phyloP scores from a whole-genome alignment of 2,113 vertebrate genomes.

The Martes martes region DNA sequence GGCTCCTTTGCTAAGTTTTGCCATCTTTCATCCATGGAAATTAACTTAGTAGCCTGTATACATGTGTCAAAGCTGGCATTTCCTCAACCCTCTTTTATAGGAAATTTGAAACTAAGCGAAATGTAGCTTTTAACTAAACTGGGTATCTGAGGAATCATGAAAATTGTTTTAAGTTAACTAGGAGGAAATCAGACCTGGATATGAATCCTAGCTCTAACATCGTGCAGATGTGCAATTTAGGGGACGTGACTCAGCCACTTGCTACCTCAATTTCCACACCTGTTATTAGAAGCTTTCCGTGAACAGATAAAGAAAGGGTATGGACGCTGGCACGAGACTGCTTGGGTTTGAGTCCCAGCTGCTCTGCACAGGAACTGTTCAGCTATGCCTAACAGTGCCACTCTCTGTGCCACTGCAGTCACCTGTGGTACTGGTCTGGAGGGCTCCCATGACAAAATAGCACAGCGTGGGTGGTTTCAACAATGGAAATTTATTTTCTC shows the following conservation, averaged over 20 bases:
- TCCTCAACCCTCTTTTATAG: not conserved
- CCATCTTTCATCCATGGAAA: constrained; percentile 21
- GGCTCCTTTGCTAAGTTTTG: constrained; percentile 20
- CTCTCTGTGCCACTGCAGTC: not conserved
- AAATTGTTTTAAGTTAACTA: not conserved
- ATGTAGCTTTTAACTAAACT: not conserved
- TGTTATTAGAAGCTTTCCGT: not conserved
- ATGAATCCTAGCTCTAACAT: not conserved
- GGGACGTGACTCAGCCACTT: not conserved
- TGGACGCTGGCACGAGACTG: not conserved
- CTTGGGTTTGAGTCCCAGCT: not conserved
- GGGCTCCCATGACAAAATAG: not conserved
- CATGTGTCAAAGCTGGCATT: not conserved
- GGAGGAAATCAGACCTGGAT: not conserved
- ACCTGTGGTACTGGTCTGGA: not conserved
- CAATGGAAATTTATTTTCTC: not conserved
- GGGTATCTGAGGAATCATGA: not conserved
- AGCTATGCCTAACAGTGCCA: too few relatives aligned
- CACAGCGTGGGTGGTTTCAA: not conserved
- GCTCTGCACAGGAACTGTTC: not conserved
- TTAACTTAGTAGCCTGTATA: not conserved
- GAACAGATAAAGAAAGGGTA: not conserved
- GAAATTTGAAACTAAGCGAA: not conserved
- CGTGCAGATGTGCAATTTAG: not conserved
- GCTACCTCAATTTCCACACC: not conserved